Evolutionary conservation across 2,113 vertebrate species (phyloP).

Genomic region (Puntigrus tetrazona): DNA sequence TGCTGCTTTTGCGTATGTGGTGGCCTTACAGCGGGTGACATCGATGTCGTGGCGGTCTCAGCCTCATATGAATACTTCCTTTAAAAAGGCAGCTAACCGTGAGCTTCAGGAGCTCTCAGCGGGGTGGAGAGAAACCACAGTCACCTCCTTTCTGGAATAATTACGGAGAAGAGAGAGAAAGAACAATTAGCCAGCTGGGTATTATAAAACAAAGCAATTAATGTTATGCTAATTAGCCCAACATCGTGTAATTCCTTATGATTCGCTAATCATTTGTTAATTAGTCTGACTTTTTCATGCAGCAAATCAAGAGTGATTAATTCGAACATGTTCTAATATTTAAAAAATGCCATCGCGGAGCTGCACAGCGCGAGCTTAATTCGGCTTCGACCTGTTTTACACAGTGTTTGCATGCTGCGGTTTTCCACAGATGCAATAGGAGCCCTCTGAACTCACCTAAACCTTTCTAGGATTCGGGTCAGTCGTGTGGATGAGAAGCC

Average conservation of each 20-base stretch:
- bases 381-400: constrained; percentile 24
- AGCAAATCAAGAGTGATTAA: constrained; percentile 67
- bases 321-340: constrained; percentile 64
- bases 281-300: constrained; percentile 67
- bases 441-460: neutral
- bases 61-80: neutral
- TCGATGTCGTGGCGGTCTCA: neutral
- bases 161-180: constrained; percentile 49
- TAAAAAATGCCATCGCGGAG: constrained; percentile 59
- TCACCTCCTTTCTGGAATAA: constrained; percentile 61
- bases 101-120: neutral
- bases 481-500: neutral
- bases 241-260: constrained; percentile 71
- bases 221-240: constrained; percentile 75
- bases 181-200: constrained; percentile 77
- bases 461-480: neutral
- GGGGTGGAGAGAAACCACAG: constrained; percentile 27
- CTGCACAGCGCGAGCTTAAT: constrained; percentile 53
- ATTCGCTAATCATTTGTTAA: constrained; percentile 72
- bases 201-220: constrained; percentile 76
- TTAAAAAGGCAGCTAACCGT: constrained; percentile 38
- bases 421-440: neutral
- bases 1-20: neutral
- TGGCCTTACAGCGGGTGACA: neutral
- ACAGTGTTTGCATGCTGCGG: neutral